Evolutionary conservation across 2,797 vertebrate genomes (phyloP), one percentile per base, ranked within the genome.

Genomic region (Decapterus maruadsi): DNA sequence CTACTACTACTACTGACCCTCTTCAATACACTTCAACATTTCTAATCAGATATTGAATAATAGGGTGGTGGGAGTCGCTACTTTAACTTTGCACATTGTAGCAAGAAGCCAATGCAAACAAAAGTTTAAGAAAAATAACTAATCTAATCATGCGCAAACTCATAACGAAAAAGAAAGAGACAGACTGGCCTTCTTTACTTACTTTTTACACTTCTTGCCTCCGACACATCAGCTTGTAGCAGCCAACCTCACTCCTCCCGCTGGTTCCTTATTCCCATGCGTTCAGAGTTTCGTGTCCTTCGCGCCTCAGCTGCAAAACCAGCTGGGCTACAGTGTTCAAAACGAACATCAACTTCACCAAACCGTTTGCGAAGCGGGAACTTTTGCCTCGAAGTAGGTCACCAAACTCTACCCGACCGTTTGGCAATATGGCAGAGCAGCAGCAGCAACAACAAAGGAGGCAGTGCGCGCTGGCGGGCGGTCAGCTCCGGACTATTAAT

Each of bases 301-400:
- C 19, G 26, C 31, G 22, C 17, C n/a, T 55, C 36, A 38, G 29
- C 51, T 20, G 55, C 16, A 36, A 38, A 73, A 31, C 40, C 22
- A 16, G 22, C 26, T 4, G 3, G 38, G 1, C 3, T 42, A 3
- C 38, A 56, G 8, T 6, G 0, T 22, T 56, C 19, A 29, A 6
- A 54, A 36, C 6, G 48, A 20, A 14, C 43, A 22, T 31, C 29
- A 60, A 73, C 74, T 77, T 70, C 50, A 16, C 22, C 31, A 31
- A 65, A 29, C 10, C 20, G 54, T 54, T 69, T 19, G 22, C 4
- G 45, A 73, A 8, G 48, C 59, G 8, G 74, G n/a, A 80, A 85
- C 75, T 85, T 82, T 71, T 51, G 26, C 19, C 14, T 34, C 13
- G 2, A 77, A 87, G 67, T 77, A 64, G 81, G 78, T 86, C 77